phyloP scores from a whole-genome alignment of 2,888 invertebrate species.

The Noctua janthina region DNA sequence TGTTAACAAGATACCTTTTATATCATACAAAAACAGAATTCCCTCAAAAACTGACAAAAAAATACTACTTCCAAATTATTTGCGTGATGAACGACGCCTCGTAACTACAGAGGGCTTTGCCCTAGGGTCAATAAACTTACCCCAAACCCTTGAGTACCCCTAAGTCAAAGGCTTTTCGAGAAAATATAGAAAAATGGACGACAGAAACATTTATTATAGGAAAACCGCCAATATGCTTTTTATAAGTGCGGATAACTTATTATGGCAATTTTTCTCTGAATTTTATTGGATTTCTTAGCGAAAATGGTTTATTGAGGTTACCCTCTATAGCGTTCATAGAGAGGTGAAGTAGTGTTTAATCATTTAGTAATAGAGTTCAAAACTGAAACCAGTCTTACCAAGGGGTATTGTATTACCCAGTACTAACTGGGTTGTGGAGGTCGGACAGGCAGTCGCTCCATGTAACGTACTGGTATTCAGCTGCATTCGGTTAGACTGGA shows the following conservation, averaged over 20 bases:
- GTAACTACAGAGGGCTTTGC: slow-evolving; percentile 39
- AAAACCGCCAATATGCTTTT: not conserved
- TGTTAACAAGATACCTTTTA: too few relatives aligned
- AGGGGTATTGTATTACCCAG: too few relatives aligned
- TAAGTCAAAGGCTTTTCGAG: slow-evolving; percentile 51
- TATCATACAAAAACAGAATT: not conserved
- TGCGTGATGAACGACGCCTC: slow-evolving; percentile 24
- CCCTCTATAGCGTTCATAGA: not conserved
- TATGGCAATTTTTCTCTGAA: not conserved
- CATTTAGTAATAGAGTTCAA: slow-evolving; percentile 4
- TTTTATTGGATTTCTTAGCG: not conserved
- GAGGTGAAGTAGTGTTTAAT: not conserved
- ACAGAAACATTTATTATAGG: not conserved
- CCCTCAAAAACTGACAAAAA: not conserved
- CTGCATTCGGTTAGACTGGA: too few relatives aligned
- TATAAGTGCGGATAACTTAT: slow-evolving; percentile 7
- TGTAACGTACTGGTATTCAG: too few relatives aligned
- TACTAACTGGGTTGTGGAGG: too few relatives aligned
- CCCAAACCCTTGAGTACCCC: slow-evolving; percentile 32
- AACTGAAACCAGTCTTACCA: not conserved
- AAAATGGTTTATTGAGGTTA: not conserved
- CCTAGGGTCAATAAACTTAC: slow-evolving; percentile 63
- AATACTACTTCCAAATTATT: slow-evolving; percentile 15
- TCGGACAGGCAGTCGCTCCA: too few relatives aligned
- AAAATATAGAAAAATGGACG: slow-evolving; percentile 58